Percentiles rank a stretch among this genome's conserved stretches.
Evolutionary conservation across 2,113 vertebrate species (phyloP).

Genomic region (Pluvianellus socialis): DNA sequence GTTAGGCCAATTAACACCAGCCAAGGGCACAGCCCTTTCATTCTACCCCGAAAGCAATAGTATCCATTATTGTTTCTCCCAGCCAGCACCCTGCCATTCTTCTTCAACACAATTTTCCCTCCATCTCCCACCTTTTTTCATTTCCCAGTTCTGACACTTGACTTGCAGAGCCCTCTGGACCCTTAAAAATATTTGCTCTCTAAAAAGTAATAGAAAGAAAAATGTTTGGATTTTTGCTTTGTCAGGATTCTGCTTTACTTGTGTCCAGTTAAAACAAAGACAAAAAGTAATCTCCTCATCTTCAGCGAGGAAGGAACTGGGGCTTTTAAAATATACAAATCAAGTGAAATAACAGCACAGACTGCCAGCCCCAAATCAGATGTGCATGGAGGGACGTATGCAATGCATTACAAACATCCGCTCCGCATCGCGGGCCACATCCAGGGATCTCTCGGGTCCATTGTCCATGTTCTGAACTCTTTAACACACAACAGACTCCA

Average conservation of each 20-base stretch:
- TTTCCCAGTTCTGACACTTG: neutral
- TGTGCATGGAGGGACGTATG: neutral
- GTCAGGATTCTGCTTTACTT: neutral
- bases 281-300: constrained; percentile 3
- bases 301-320: neutral
- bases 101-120: neutral
- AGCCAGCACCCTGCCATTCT: neutral
- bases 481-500: neutral
- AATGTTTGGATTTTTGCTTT: neutral
- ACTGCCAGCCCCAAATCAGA: neutral
- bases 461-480: neutral
- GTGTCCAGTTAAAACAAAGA: neutral
- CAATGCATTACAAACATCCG: neutral
- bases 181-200: constrained; percentile 14
- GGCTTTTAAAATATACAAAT: constrained; percentile 31
- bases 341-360: neutral
- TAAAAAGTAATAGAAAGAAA: constrained; percentile 17
- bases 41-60: constrained; percentile 13
- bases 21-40: constrained; percentile 1
- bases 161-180: neutral
- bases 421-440: neutral
- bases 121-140: neutral
- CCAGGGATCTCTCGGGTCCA: neutral
- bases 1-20: constrained; percentile 46
- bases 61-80: constrained; percentile 6